Base-by-base conservation (phyloP, 2,797 vertebrate genomes). In the Dryobates pubescens region DNA sequence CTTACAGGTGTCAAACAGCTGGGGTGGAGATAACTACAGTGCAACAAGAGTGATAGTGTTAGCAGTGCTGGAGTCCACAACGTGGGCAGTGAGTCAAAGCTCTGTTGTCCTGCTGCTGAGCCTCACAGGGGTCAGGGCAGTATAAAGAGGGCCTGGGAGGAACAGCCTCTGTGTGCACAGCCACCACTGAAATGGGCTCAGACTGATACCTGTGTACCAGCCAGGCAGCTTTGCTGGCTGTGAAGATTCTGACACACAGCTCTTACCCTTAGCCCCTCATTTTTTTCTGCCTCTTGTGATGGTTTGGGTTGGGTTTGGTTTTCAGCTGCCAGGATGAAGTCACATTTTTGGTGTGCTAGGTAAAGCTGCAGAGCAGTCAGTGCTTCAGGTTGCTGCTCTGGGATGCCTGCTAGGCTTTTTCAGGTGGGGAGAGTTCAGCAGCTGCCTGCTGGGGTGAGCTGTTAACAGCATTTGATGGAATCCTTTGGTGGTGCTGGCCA, bases 131-230 rank as follows among this genome's bases (percentile, higher is more conserved):
- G 12, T 57, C 63, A 43, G 10, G 9, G 8, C 20, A 41, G 43
- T 1, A 10, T 29, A 53, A 27, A 10, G 4, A 54, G 41, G 15
- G 32, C n/a, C 29, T 32, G 29, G 36, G 36, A 43, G 30, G 18
- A 17, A 15, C 3, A 15, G 19, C 18, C 15, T 59, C 23, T 82
- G 9, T 14, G 2, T 49, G 20, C 3, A 0, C 14, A 17, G 3
- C 7, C 30, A 8, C n/a, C 34, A 9, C 30, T 58, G 4, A 65
- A 71, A 36, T 7, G 20, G 10, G 22, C 45, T 34, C 43, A 30
- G 6, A 30, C 11, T 61, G 67, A 13, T 51, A 26, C n/a, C 59
- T 26, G 1, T 14, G 36, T 13, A 9, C 15, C 61, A 17, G 1
- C 0, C 4, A 53, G 47, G 67, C 7, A 2, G 10, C 22, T 27